Evolutionary conservation across 2,797 vertebrate genomes (phyloP), one percentile per base, ranked within the genome.

Genomic region (Vultur gryphus): DNA sequence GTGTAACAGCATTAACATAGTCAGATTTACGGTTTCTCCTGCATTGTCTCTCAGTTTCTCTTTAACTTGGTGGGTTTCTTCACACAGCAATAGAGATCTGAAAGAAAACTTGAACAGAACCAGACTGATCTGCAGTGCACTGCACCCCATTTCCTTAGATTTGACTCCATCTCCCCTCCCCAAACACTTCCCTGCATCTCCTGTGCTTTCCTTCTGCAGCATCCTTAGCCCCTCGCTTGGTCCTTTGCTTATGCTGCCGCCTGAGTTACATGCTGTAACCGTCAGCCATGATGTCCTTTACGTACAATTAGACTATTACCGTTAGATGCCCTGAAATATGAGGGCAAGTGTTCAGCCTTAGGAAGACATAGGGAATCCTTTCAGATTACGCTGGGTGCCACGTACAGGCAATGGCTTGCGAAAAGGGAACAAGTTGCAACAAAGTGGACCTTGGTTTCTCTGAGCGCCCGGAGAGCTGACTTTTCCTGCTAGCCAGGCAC

Each of bases 231-330:
- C 28, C 51, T 54, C 0, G 0, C 16, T 48, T n/a, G 48, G 28
- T 70, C 33, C 59, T 54, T 43, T 43, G 20, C 73, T 37, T 26
- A 13, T 20, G 20, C 11, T 46, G 37, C 23, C 44, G 8, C 33
- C 10, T 9, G 16, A 89, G 46, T 17, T 23, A 35, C 4, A 3
- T 3, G 1, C 51, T 49, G 29, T 3, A 39, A 44, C 44, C 65
- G 51, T 13, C 65, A 78, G 15, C 44, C 28, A 12, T 0, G 1
- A 43, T 2, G 13, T 16, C 24, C 54, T 51, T 83, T 13, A 16
- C 3, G 2, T 37, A 10, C 0, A 0, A 33, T 23, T 7, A 35
- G 13, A 46, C 21, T 73, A 6, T 44, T 73, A 6, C 12, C 7
- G 0, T 20, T 18, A 43, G 52, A 67, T 46, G 33, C 33, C 6